Evolutionary conservation across 2,797 vertebrate species (phyloP), one percentile per base, ranked within the genome.

Genomic region (Epinephelus awoara): DNA sequence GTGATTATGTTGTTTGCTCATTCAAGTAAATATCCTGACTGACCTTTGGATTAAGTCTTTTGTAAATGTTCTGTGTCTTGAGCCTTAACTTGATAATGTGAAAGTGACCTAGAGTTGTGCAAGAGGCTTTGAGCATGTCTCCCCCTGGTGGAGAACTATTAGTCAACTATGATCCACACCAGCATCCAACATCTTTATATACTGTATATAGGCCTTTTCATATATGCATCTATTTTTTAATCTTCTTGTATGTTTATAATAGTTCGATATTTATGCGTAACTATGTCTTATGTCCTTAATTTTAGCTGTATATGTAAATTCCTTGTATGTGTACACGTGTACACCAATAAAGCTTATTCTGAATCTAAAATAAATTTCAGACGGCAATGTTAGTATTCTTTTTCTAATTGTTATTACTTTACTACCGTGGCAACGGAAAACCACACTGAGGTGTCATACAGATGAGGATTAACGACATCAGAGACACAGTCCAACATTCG

Each of bases 61-160:
- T 1, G 34, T 34, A 34, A 34, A 34, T 8, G 34, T 34, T 34
- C 34, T 34, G 9, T 42, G 14, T 40, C 5, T 42, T 55, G 3
- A 27, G 18, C 23, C 23, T 68, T 68, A 10, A 38, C 42, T 0
- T 57, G 18, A 21, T 46, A 6, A 34, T 34, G 34, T 8, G 7
- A 34, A 62, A 29, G 42, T 40, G 0, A 51, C n/a, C 6, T 12
- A 34, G 12, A 18, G 0, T 5, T 17, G 9, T 34, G 19, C 29
- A 55, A n/a, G 49, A 49, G 23, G 1, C 64, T 67, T 25, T 67
- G 73, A 40, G 19, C 49, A 84, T 11, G 57, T 73, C 85, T 74
- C 88, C 89, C 86, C 79, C 90, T 92, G 52, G 65, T 90, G 91
- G 83, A 57, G 2, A 65, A 77, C 4, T 11, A 69, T 61, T 34